A percentile compares a stretch with the other conserved stretches of the same genome.
Conservation (phyloP, 2,888 invertebrate species). For the Amphimallon solstitiale region DNA sequence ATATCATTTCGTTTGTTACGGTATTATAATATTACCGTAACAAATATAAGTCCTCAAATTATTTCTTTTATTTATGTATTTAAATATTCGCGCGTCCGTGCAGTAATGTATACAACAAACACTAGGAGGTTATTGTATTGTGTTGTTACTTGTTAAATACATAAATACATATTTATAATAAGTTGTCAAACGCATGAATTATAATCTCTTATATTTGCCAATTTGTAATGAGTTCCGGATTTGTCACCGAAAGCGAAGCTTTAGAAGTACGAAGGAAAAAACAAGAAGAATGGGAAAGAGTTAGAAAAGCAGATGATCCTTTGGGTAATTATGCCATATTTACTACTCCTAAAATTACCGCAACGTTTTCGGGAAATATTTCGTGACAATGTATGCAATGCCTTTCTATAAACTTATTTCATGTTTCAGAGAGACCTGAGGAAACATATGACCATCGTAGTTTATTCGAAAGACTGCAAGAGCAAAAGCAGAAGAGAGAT, state of each 20-base stretch:
- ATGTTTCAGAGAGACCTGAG: slow-evolving; percentile 70
- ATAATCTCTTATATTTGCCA: not conserved
- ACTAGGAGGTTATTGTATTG: slow-evolving; percentile 1
- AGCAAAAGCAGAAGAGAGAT: slow-evolving; percentile 91
- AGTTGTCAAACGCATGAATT: slow-evolving; percentile 28
- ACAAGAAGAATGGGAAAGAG: slow-evolving; percentile 98
- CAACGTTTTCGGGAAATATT: too few relatives aligned
- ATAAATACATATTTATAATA: not conserved
- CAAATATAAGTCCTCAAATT: not conserved
- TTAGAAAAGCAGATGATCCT: slow-evolving; percentile 90
- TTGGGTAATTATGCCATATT: slow-evolving; percentile 68
- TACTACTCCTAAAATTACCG: not conserved
- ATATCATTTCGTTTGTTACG: too few relatives aligned
- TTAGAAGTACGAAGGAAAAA: slow-evolving; percentile 81
- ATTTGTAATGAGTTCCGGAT: slow-evolving; percentile 84
- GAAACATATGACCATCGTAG: slow-evolving; percentile 85
- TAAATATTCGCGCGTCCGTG: not conserved
- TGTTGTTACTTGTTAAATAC: not conserved
- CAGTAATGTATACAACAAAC: not conserved
- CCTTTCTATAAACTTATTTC: not conserved
- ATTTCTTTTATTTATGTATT: not conserved
- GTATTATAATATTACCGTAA: too few relatives aligned
- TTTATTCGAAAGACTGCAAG: slow-evolving; percentile 91
- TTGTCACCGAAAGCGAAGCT: slow-evolving; percentile 88
- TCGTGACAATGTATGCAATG: too few relatives aligned